Conservation (phyloP, 2,888 invertebrate species). For the Eristalis tenax region DNA sequence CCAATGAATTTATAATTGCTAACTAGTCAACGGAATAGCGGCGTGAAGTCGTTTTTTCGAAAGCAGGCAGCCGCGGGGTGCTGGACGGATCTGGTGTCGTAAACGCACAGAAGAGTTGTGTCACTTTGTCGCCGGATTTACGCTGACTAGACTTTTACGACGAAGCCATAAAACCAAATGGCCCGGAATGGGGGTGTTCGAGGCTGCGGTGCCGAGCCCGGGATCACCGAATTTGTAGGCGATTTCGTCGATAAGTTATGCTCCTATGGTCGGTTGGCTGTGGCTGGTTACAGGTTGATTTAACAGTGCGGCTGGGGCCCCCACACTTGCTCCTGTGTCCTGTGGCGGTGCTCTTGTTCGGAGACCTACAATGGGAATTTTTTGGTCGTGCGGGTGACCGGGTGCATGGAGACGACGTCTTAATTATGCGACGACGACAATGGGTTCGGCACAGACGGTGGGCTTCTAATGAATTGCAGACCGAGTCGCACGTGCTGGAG, state of each 20-base stretch:
- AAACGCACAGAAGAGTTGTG: conserved; percentile 26
- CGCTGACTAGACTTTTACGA: conserved; percentile 37
- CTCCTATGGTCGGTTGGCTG: conserved; percentile 27
- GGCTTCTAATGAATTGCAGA: conserved; percentile 2
- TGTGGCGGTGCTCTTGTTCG: conserved; percentile 15
- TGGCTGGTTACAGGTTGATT: conserved; percentile 32
- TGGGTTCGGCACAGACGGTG: not conserved
- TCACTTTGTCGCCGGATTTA: conserved; percentile 26
- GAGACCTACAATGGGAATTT: not conserved
- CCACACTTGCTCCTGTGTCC: not conserved
- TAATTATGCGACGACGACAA: conserved; percentile 18
- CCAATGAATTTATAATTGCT: conserved; percentile 49
- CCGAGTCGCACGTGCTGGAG: not conserved
- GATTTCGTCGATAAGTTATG: conserved; percentile 50
- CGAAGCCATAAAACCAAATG: conserved; percentile 36
- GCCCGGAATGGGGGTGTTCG: conserved; percentile 12
- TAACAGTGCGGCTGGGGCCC: not conserved
- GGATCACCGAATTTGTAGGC: conserved; percentile 32
- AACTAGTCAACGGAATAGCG: not conserved
- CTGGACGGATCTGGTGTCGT: not conserved
- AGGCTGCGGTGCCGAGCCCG: not conserved
- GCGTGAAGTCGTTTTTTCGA: conserved; percentile 18
- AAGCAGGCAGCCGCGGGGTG: not conserved
- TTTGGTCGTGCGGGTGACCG: not conserved
- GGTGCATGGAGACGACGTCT: conserved; percentile 1